Percentiles rank a stretch among this genome's conserved stretches.
These are phyloP conservation scores for Drosophila anomalata DNA, from an alignment of 2,888 invertebrate genomes.

Conservation along the genomic window DNA sequence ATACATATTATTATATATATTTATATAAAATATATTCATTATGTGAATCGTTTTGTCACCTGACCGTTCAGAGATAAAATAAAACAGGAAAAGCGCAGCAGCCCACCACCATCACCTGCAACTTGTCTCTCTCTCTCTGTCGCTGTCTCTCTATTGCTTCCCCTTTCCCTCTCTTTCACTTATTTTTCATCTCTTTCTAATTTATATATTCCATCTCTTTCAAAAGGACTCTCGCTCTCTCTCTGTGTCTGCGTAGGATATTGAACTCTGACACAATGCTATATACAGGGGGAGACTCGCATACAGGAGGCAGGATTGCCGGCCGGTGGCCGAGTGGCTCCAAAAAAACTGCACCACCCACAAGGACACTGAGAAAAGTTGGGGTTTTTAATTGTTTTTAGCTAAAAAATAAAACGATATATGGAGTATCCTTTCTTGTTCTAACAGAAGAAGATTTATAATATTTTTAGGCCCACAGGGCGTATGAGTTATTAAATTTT, in stretches of 20 bases:
- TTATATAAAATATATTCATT: constrained; percentile 1
- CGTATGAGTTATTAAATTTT: too few relatives aligned
- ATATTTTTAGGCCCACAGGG: too few relatives aligned
- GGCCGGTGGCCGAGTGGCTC: constrained; percentile 66
- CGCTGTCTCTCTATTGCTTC: constrained; percentile 1
- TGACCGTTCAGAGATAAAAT: constrained; percentile 35
- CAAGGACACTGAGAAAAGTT: constrained; percentile 8
- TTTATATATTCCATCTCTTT: background rate
- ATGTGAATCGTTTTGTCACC: constrained; percentile 41
- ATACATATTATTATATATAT: constrained; percentile 2
- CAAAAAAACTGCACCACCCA: constrained; percentile 27
- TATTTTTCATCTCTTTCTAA: background rate
- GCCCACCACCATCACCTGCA: constrained; percentile 34
- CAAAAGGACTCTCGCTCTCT: constrained; percentile 11
- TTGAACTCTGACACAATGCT: constrained; percentile 77
- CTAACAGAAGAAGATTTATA: too few relatives aligned
- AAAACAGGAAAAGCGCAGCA: constrained; percentile 38
- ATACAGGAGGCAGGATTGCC: constrained; percentile 38
- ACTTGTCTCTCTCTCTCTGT: constrained; percentile 1
- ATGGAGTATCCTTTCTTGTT: too few relatives aligned
- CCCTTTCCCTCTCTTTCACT: constrained; percentile 6
- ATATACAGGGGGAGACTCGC: constrained; percentile 5
- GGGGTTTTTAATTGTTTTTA: too few relatives aligned
- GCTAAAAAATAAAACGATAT: too few relatives aligned
- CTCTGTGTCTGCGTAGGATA: constrained; percentile 63